These are phyloP conservation scores for Chionodraco myersi DNA, from an alignment of 2,113 vertebrate species.

Conservation along the genomic window DNA sequence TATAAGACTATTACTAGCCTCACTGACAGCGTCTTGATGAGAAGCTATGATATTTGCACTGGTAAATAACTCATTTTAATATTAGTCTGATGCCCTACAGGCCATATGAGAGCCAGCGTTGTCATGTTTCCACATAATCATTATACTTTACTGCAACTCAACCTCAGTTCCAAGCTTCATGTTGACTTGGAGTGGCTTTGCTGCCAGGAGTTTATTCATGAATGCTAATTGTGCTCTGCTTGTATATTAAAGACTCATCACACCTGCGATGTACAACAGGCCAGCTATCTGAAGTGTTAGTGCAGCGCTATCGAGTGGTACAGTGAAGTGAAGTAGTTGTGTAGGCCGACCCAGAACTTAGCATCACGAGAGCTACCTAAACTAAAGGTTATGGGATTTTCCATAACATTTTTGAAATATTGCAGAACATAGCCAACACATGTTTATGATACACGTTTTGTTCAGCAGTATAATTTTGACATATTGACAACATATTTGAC, in stretches of 20 bases:
- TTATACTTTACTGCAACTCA: neutral
- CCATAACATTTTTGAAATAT: too few relatives aligned
- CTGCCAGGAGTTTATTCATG: slow-evolving; percentile 25
- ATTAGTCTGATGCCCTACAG: slow-evolving; percentile 4
- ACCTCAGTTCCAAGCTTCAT: slow-evolving; percentile 5
- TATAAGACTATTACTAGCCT: slow-evolving; percentile 13
- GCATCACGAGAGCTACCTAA: too few relatives aligned
- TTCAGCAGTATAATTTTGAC: too few relatives aligned
- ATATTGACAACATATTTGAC: too few relatives aligned
- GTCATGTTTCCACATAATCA: slow-evolving; percentile 8
- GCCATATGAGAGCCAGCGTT: neutral
- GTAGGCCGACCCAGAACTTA: too few relatives aligned
- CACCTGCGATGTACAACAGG: slow-evolving; percentile 22
- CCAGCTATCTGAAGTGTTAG: slow-evolving; percentile 20
- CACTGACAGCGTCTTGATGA: neutral
- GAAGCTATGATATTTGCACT: neutral
- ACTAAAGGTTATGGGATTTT: too few relatives aligned
- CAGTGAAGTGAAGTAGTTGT: too few relatives aligned
- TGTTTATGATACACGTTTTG: too few relatives aligned
- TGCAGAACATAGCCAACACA: too few relatives aligned
- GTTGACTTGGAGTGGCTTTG: slow-evolving; percentile 1
- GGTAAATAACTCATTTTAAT: neutral
- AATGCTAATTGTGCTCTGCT: slow-evolving; percentile 4
- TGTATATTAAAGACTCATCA: slow-evolving; percentile 17
- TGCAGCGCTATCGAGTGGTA: slow-evolving; percentile 32